Conservation (phyloP, 1,140 invertebrate genomes). For the Anastrepha ludens region DNA sequence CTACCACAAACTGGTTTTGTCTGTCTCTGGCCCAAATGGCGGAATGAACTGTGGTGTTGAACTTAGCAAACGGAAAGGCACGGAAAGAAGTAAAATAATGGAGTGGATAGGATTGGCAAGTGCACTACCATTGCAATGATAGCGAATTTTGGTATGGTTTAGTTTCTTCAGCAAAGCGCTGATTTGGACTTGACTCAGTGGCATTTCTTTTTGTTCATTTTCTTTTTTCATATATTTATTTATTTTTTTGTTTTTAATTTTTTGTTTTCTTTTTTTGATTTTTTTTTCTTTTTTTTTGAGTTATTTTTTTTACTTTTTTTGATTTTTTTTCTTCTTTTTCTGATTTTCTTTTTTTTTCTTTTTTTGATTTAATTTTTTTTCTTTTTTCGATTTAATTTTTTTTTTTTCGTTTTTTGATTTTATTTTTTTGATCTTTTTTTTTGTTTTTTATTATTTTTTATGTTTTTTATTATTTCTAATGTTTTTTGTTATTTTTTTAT, state of each 20-base stretch:
- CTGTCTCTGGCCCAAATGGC: background rate
- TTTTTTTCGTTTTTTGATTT: background rate
- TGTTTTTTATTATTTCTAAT: background rate
- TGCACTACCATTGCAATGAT: slow-evolving; percentile 8
- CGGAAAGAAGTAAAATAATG: background rate
- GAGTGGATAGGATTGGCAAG: background rate
- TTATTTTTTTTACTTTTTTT: background rate
- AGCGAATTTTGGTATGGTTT: background rate
- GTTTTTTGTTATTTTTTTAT: slow-evolving; percentile 4
- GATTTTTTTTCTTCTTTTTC: background rate
- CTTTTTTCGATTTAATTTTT: background rate
- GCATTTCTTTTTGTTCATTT: background rate
- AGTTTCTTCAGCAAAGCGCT: background rate
- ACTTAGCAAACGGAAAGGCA: slow-evolving; percentile 13
- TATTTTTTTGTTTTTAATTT: background rate
- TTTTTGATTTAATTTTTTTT: background rate
- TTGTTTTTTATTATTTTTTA: background rate
- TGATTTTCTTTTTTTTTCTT: background rate
- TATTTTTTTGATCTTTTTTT: background rate
- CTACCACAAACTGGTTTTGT: slow-evolving; percentile 32
- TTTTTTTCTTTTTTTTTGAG: background rate
- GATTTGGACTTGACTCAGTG: background rate
- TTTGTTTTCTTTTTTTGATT: background rate
- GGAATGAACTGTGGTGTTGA: background rate
- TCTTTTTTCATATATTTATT: background rate